Conservation (phyloP, 2,113 vertebrate species). For the Ameiurus melas region DNA sequence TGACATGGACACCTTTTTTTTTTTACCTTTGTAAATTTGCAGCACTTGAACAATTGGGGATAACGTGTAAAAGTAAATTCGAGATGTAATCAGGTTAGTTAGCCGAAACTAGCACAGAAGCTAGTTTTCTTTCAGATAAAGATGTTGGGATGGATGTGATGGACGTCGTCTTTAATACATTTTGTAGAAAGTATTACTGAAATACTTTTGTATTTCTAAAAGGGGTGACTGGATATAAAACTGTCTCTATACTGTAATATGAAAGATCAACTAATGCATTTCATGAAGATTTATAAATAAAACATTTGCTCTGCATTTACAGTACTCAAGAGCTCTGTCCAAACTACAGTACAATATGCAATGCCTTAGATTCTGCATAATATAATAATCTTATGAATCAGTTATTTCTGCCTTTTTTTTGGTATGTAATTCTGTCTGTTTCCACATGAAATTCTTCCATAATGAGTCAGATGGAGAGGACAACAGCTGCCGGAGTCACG, state of each 20-base stretch:
- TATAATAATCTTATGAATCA: slow-evolving; percentile 23
- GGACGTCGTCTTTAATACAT: not conserved
- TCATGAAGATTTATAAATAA: not conserved
- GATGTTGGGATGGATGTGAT: not conserved
- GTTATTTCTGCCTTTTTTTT: slow-evolving; percentile 22
- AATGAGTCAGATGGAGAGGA: slow-evolving; percentile 26
- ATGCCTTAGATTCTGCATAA: not conserved
- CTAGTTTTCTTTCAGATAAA: not conserved
- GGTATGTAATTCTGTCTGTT: slow-evolving; percentile 22
- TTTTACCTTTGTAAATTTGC: not conserved
- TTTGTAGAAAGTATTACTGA: not conserved
- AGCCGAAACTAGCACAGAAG: no score
- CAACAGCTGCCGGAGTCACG: slow-evolving; percentile 9
- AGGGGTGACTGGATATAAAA: not conserved
- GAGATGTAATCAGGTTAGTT: not conserved
- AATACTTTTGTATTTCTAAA: not conserved
- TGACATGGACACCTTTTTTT: slow-evolving; percentile 35
- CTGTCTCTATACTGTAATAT: not conserved
- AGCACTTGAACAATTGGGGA: slow-evolving; percentile 22
- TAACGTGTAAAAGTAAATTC: not conserved
- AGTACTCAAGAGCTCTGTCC: not conserved
- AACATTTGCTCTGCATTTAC: not conserved
- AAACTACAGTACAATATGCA: not conserved
- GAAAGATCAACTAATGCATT: not conserved
- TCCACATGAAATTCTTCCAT: slow-evolving; percentile 24